Evolutionary conservation across 1,140 invertebrate species (phyloP), one percentile per base, ranked within the genome.

Genomic region (Drosophila pruinosa): DNA sequence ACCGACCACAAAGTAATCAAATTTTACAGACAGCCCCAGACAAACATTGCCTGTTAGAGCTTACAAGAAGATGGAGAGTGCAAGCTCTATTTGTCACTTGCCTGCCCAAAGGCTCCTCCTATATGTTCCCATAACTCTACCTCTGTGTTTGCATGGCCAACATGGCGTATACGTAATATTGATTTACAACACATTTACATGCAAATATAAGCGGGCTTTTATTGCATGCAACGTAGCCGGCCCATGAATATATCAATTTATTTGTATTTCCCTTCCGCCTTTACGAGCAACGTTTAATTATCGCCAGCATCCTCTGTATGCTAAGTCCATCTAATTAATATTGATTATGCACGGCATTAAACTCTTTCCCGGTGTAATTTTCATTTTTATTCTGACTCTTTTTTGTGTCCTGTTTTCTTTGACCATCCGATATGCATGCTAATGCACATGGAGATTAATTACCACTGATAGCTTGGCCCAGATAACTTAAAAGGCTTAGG

Each of bases 401-500:
- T 56, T 45, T 38, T 34, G 21, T 12, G 31, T n/a, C 34, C 17
- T 14, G 39, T 58, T 48, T 45, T 52, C 62, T 62, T 47, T 59
- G 41, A 17, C 10, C 47, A 41, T 59, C 56, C 28, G 52, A 59
- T 62, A 52, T 68, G 39, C 69, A 64, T 58, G 64, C 70, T 81
- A 81, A 86, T 85, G 82, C 82, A 88, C 52, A 88, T 71, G 53
- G 50, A 77, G 73, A 80, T 78, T 88, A 85, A 86, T 86, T 77
- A 63, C 50, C 45, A 50, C 43, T 34, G 14, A 43, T 38, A 52
- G 14, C 19, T 59, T 22, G 3, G 3, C 24, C 10, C 36, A 24
- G 28, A 48, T 48, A 53, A 31, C 7, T 19, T 8, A 22, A 24
- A 15, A 52, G 10, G 28, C 31, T 34, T 12, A 34, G 12, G 3